These are phyloP conservation scores for Hylomyscus alleni DNA, from an alignment of 2,797 vertebrate species.

Conservation along the genomic window DNA sequence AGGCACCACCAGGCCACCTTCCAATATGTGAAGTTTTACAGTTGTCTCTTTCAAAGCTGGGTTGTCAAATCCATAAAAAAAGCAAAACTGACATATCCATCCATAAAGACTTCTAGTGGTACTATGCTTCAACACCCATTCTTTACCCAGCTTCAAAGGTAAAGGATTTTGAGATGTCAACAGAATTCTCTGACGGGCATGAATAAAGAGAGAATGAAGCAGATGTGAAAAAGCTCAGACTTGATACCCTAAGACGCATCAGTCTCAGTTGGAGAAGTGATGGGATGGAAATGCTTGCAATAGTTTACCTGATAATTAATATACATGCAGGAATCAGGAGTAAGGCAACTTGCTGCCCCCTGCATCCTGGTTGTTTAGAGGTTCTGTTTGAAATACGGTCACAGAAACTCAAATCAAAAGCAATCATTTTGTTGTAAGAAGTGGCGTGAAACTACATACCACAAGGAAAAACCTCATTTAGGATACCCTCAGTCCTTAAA, in stretches of 20 bases:
- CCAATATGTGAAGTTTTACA: conserved; percentile 44
- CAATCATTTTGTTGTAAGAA: background rate
- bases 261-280: background rate
- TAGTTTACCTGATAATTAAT: background rate
- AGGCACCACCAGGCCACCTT: conserved; percentile 46
- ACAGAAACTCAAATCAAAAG: background rate
- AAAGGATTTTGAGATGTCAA: conserved; percentile 73
- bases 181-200: background rate
- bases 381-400: background rate
- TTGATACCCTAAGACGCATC: fast-evolving
- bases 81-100: conserved; percentile 72
- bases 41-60: conserved; percentile 43
- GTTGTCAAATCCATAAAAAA: conserved; percentile 74
- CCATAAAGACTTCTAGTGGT: conserved; percentile 60
- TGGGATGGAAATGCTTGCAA: background rate
- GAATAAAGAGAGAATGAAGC: background rate
- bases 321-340: background rate
- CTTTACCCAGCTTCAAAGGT: conserved; percentile 7
- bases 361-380: background rate
- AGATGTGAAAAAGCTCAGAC: background rate
- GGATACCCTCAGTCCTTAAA: background rate
- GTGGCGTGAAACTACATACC: background rate
- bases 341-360: background rate
- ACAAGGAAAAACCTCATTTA: conserved; percentile 1
- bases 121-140: conserved; percentile 15